phyloP scores from a whole-genome alignment of 2,797 vertebrate species.

The Propithecus deckenii region DNA sequence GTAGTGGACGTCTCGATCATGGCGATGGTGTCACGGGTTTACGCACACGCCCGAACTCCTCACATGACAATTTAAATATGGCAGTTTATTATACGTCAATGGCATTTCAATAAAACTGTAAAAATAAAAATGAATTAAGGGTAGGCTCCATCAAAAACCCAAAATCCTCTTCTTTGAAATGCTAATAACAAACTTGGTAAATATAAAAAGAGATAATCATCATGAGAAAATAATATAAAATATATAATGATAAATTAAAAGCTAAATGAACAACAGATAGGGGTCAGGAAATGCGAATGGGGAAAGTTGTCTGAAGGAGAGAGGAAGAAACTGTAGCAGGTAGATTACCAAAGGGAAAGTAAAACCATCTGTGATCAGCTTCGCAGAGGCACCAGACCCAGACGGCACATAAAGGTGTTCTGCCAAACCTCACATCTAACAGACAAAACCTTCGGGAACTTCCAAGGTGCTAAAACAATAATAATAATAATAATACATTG shows the following conservation, averaged over 20 bases:
- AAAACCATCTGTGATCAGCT: rapidly evolving
- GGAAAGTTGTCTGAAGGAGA: background rate
- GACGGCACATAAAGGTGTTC: rapidly evolving
- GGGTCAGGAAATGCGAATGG: background rate
- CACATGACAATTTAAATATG: rapidly evolving
- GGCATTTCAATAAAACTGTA: background rate
- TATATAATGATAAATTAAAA: background rate
- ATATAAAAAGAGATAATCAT: background rate
- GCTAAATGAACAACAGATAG: background rate
- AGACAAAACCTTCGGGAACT: background rate
- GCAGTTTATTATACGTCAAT: background rate
- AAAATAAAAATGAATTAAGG: background rate
- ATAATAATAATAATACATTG: background rate
- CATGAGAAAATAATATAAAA: background rate
- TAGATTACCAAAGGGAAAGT: rapidly evolving
- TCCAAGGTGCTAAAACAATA: background rate
- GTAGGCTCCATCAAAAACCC: too few relatives aligned
- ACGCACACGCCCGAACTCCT: rapidly evolving
- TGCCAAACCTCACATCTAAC: rapidly evolving
- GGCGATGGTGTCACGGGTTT: rapidly evolving
- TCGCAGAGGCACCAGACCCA: rapidly evolving
- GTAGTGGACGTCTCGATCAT: rapidly evolving
- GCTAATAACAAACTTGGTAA: background rate
- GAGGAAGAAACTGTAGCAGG: too few relatives aligned
- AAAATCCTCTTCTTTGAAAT: background rate